These are phyloP conservation scores for Cuniculus paca DNA, from an alignment of 2,797 vertebrate genomes.

Conservation along the genomic window DNA sequence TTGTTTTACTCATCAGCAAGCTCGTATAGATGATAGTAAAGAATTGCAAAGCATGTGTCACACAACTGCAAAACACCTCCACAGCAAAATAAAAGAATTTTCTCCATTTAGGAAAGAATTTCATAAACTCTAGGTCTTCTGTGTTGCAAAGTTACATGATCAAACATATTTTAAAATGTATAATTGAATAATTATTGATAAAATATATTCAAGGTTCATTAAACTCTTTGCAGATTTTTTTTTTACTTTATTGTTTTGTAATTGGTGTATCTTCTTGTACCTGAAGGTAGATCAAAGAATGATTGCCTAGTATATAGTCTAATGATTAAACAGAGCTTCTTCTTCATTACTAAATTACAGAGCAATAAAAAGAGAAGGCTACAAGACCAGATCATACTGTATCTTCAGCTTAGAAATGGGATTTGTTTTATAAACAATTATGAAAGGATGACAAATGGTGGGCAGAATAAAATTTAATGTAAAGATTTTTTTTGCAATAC, in stretches of 20 bases:
- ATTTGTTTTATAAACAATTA: slow-evolving; percentile 53
- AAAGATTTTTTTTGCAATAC: slow-evolving; percentile 57
- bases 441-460: slow-evolving; percentile 60
- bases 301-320: not conserved
- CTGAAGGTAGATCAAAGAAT: not conserved
- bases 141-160: not conserved
- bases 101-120: not conserved
- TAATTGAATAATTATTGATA: not conserved
- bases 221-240: not conserved
- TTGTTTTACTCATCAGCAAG: not conserved
- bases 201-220: not conserved
- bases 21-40: not conserved
- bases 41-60: not conserved
- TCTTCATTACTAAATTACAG: not conserved
- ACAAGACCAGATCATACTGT: not conserved
- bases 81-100: not conserved
- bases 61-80: not conserved
- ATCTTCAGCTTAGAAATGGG: not conserved
- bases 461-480: slow-evolving; percentile 66
- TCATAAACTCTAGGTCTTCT: not conserved
- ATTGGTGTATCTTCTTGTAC: not conserved
- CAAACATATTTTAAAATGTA: not conserved
- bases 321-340: not conserved
- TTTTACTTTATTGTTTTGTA: not conserved
- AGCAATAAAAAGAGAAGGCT: not conserved